A percentile compares a stretch with the other conserved stretches of the same genome.
phyloP scores from a whole-genome alignment of 2,888 invertebrate species.

The Metallyticus violacea region DNA sequence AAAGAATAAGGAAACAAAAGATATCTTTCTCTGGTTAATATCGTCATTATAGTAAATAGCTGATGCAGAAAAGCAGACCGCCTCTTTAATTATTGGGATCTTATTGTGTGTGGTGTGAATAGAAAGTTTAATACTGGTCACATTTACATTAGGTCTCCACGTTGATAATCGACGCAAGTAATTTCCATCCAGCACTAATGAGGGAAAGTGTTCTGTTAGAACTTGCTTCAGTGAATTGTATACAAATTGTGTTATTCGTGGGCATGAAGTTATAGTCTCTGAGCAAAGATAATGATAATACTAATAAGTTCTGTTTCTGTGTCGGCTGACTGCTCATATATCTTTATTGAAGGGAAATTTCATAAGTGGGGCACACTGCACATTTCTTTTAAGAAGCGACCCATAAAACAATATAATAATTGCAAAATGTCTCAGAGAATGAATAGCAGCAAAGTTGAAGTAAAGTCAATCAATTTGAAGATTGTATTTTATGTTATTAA shows the following conservation, averaged over 20 bases:
- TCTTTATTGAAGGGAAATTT: too few relatives aligned
- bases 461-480: too few relatives aligned
- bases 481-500: too few relatives aligned
- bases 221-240: background rate
- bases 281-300: too few relatives aligned
- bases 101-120: background rate
- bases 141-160: background rate
- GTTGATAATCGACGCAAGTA: background rate
- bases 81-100: background rate
- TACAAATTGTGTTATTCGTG: background rate
- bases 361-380: too few relatives aligned
- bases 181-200: background rate
- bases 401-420: too few relatives aligned
- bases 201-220: background rate
- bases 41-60: background rate
- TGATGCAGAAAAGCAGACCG: background rate
- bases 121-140: background rate
- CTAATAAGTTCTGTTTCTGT: too few relatives aligned
- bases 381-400: too few relatives aligned
- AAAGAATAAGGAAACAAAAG: background rate
- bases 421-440: too few relatives aligned
- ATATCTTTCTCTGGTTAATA: background rate
- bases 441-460: too few relatives aligned
- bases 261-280: too few relatives aligned
- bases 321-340: too few relatives aligned